Base-by-base conservation (phyloP, 2,888 invertebrate species). In the Athrips mouffetella region DNA sequence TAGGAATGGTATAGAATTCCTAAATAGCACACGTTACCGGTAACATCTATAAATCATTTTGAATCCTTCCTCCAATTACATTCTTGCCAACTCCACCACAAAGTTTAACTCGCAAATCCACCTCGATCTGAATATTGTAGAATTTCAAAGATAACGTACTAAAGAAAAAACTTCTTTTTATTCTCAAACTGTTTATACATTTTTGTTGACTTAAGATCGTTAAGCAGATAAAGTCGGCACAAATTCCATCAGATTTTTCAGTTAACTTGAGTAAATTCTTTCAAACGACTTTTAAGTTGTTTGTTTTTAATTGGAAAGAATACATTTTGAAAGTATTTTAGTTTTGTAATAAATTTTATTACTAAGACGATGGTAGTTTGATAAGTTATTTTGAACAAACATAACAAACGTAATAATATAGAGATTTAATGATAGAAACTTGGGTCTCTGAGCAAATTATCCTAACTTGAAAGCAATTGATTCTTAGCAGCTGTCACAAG, bases 91-190 rank as follows among this genome's bases (percentile, higher is more conserved):
- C 10, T 11, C 44, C 7, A 30, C 18, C 20, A 75, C 75, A 80
- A 86, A 85, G 79, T 85, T 84, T 67, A 76, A 81, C 75, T 78
- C 73, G 65, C 70, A 75, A 83, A 84, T 77, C 79, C 81, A 66
- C 62, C 74, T 73, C 63, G 66, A 71, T 76, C 74, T 76, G 76
- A 82, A 82, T 80, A 80, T 80, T 78, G 76, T 77, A 73, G 70
- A 75, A 78, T 80, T 81, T 62, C 63, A 69, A 75, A 78, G 77
- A 79, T 80, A 80, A 75, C 73, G 70, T 67, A 59, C 63, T 70
- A 75, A 74, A 71, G 68, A 73, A 70, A 76, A 67, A 59, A 63
- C 58, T 61, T 64, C 60, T 64, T 67, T 67, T 67, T 62, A 55
- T 53, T 58, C 58, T 58, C 53, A 60, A 57, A 39, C 65, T 72